phyloP scores from a whole-genome alignment of 1,140 invertebrate species.

The Drosophila tristis region DNA sequence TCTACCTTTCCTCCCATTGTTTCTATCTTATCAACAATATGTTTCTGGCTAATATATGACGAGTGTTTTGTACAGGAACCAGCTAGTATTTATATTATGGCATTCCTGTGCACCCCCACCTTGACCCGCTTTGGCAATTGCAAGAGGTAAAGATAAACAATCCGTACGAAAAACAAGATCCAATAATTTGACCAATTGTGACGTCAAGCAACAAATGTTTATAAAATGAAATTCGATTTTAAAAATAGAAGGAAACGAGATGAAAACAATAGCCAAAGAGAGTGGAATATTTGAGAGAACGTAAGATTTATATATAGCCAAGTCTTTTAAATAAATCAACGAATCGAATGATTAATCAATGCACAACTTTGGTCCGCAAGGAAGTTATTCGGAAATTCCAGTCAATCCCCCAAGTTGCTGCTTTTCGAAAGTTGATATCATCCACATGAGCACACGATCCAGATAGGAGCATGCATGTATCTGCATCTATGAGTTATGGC shows the following conservation, averaged over 20 bases:
- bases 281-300: constrained; percentile 13
- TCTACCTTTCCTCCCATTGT: neutral
- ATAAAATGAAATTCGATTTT: constrained; percentile 46
- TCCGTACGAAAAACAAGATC: constrained; percentile 14
- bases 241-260: constrained; percentile 39
- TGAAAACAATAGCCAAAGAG: constrained; percentile 48
- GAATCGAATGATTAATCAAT: constrained; percentile 27
- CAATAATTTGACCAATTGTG: constrained; percentile 29
- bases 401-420: neutral
- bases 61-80: constrained; percentile 15
- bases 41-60: constrained; percentile 8
- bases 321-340: constrained; percentile 27
- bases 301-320: constrained; percentile 35
- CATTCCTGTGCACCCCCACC: constrained; percentile 13
- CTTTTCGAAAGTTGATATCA: constrained; percentile 47
- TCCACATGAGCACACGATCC: constrained; percentile 13
- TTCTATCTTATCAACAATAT: neutral
- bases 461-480: neutral
- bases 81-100: constrained; percentile 47
- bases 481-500: constrained; percentile 34
- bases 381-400: constrained; percentile 6
- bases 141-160: constrained; percentile 18
- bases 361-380: constrained; percentile 8
- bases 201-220: constrained; percentile 65
- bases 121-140: constrained; percentile 32